Evolutionary conservation across 2,797 vertebrate genomes (phyloP), one percentile per base, ranked within the genome.

Genomic region (Enteromius argenteus): DNA sequence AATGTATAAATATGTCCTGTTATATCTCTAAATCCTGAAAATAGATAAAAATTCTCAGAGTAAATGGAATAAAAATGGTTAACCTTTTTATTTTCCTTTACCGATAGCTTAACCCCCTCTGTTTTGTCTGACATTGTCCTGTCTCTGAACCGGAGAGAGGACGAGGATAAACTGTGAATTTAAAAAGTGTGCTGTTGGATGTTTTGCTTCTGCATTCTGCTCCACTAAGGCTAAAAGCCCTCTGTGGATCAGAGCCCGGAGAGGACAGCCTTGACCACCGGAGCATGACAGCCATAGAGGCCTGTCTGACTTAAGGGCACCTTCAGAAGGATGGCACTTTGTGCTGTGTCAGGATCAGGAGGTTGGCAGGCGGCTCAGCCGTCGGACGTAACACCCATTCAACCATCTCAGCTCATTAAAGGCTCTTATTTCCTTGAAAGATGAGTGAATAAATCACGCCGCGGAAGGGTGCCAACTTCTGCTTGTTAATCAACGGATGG

Each of bases 331-430:
- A 72, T 80, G 42, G 32, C 44, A 72, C 82, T 72, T 77, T 84
- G 19, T 67, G 66, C 79, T 85, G 84, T 79, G 84, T 86, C 87
- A 81, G 79, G 79, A 77, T 79, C 83, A 75, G 79, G 60, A 79
- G 81, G 51, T 84, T 79, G 76, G 66, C 83, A 83, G 79, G 53
- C 81, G 49, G 7, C 62, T 75, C 74, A 51, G 79, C 60, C 35
- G 51, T 42, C 14, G 51, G 62, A 69, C 19, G 53, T 49, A 84
- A 56, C 37, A 6, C 39, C 49, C 67, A 78, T 76, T 64, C 69
- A 71, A 75, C 79, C 49, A 79, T 81, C 58, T 53, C 58, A 67
- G 67, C 77, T 80, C 69, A 84, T 78, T 84, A 78, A 78, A 81
- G 58, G 8, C 23, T 51, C 42, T 69, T 79, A 62, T 79, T 84